These are phyloP conservation scores for Astreopora myriophthalma DNA, from an alignment of 64 coral and sea anemone species.

Conservation along the genomic window DNA sequence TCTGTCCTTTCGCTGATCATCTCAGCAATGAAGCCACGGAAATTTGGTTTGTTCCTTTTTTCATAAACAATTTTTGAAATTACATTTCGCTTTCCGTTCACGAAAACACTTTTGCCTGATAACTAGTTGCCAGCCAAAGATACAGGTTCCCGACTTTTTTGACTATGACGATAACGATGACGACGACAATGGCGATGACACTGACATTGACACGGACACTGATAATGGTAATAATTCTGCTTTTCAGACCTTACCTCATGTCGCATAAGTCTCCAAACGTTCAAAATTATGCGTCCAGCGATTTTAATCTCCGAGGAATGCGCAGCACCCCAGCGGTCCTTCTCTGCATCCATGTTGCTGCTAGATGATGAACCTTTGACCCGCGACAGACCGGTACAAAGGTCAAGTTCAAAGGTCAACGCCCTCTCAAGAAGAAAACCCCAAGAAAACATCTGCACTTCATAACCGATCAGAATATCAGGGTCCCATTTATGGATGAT, in stretches of 20 bases:
- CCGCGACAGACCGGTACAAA: constrained; percentile 73
- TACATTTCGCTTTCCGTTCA: no score
- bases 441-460: constrained; percentile 97
- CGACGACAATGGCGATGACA: no score
- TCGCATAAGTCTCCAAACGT: constrained; percentile 96
- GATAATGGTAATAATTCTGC: background rate
- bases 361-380: constrained; percentile 72
- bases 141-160: no score
- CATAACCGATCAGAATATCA: constrained; percentile 91
- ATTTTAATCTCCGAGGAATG: constrained; percentile 95
- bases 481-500: constrained; percentile 90
- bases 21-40: no score
- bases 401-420: constrained; percentile 76
- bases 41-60: no score
- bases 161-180: no score
- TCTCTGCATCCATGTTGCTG: constrained; percentile 87
- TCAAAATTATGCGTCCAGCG: constrained; percentile 88
- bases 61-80: no score
- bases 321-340: constrained; percentile 85
- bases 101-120: no score
- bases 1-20: no score
- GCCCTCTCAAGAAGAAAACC: constrained; percentile 90
- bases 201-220: background rate
- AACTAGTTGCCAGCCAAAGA: no score
- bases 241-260: constrained; percentile 74